Conservation (phyloP, 2,113 vertebrate genomes). For the Thunnus maccoyii region DNA sequence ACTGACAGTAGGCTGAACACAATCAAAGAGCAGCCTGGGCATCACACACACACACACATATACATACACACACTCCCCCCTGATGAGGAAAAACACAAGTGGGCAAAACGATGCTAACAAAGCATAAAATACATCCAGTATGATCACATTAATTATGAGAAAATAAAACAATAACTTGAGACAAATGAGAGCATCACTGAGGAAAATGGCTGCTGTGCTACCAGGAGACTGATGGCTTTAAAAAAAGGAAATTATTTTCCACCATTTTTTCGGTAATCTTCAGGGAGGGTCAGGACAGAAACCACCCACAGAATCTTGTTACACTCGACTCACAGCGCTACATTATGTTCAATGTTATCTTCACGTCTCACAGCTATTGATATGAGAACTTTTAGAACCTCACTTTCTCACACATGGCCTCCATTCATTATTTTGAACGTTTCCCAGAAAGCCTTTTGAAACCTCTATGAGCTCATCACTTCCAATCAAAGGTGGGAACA, state of each 20-base stretch:
- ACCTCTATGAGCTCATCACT: neutral
- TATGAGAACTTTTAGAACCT: neutral
- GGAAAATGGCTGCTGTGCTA: neutral
- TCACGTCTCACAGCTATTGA: neutral
- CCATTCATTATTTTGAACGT: neutral
- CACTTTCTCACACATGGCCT: neutral
- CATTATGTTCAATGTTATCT: neutral
- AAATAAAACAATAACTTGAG: neutral
- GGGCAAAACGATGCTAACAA: neutral
- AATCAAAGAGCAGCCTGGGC: neutral
- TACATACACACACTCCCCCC: neutral
- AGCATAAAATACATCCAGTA: neutral
- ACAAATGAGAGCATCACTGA: neutral
- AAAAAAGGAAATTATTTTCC: neutral
- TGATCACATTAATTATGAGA: neutral
- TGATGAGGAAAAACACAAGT: neutral
- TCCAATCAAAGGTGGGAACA: neutral
- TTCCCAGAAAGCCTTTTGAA: neutral
- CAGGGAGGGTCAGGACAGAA: neutral
- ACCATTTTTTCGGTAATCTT: neutral
- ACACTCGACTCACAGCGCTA: neutral
- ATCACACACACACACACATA: neutral
- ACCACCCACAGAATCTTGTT: neutral
- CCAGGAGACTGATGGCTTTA: neutral
- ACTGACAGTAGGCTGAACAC: slow-evolving; percentile 31